Evolutionary conservation across 1,140 invertebrate species (phyloP), one percentile per base, ranked within the genome.

Genomic region (Cardiocondyla obscurior): DNA sequence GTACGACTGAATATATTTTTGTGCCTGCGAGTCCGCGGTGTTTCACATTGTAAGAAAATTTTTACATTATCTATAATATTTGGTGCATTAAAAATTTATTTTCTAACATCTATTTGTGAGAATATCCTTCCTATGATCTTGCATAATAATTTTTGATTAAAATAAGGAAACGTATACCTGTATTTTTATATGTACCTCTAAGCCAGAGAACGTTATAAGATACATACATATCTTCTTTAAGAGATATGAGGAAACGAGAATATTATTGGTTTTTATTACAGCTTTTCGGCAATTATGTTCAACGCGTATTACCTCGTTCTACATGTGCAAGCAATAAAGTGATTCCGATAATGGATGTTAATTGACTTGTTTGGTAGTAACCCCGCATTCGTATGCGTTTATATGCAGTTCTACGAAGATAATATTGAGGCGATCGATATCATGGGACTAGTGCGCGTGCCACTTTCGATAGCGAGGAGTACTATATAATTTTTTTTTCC

Each of bases 361-460:
- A 79, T 67, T 67, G 44, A 44, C 3, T 67, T 67, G 74, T 57
- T 46, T 46, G 55, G n/a, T 42, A 64, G 73, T n/a, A 62, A 62
- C n/a, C 25, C 28, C 0, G 19, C 58, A 28, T 67, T 77, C 22
- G 25, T 42, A 67, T 12, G 8, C 58, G 16, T 65, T 65, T 53
- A 77, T 30, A 67, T 42, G 22, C n/a, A 39, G 46, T 76, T 76
- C 30, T 39, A 51, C 74, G 62, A 79, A 64, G 57, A 76, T 42
- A 64, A 36, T 64, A 46, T 64, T 25, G 39, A 76, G 19, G 57
- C 39, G 4, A 67, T 77, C 74, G 22, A 77, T 77, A 67, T 65
- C 12, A 42, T 42, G 22, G 55, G 28, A 39, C 22, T 77, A 14
- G 8, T 39, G 74, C 22, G 60, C 58, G 60, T 65, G 33, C 33